Evolutionary conservation across 2,888 invertebrate genomes (phyloP), one percentile per base, ranked within the genome.

Genomic region (Hetaerina titia): DNA sequence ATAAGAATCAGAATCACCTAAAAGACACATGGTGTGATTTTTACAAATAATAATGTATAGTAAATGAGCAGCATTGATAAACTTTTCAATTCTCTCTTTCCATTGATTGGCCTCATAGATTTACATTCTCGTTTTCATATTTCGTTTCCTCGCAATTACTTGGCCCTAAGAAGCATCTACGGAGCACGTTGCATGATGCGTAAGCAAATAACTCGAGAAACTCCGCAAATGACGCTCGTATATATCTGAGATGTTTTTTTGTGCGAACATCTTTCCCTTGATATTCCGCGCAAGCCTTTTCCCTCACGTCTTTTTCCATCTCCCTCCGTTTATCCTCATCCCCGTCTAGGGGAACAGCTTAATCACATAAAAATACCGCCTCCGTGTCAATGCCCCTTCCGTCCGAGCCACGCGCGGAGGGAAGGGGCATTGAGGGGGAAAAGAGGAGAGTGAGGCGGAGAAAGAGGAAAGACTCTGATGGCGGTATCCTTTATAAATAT

Each of bases 401-500:
- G 22, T 45, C n/a, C 22, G 7, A 6, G 2, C 69, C 69, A 25
- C 4, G 0, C 31, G 81, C 74, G 11, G 8, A 25, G 25, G 13
- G 25, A 19, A 31, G 25, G n/a, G 25, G 13, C 81, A 13, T 7
- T 19, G 64, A 64, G 64, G 19, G 64, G 22, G 64, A 64, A 19
- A 64, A 64, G 19, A 15, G 8, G 19, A 69, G 19, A 69, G 69
- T 8, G 22, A 22, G 69, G 1, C 1, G 22, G 22, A 69, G 17
- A 22, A 22, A 17, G 69, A n/a, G 11, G n/a, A 17, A 69, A 9
- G 69, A n/a, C 6, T 22, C 25, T 31, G 31, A 69, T 69, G 69
- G 69, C n/a, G n/a, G 69, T 22, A 69, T 69, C 22, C 69, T 69
- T 69, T 81, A 81, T 81, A 81, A 81, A 31, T 81, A 81, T 81